A percentile compares a stretch with the other conserved stretches of the same genome.
Evolutionary conservation across 2,797 vertebrate genomes (phyloP).

Genomic region (Peromyscus eremicus): DNA sequence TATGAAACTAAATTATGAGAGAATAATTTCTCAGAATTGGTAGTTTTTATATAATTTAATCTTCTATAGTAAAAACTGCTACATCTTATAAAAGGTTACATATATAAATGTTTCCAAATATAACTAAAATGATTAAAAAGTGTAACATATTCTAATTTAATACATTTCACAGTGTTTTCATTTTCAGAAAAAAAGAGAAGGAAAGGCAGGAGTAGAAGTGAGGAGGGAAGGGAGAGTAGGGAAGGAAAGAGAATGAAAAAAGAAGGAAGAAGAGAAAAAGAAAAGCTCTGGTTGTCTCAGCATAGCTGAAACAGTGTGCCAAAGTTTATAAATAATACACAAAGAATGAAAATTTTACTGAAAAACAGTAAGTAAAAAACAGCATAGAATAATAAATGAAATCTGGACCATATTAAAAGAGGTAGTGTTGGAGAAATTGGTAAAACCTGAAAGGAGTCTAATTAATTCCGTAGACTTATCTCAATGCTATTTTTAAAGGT

Average conservation of each 20-base stretch:
- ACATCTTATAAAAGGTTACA: background rate
- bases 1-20: background rate
- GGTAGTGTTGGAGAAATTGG: background rate
- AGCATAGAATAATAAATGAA: background rate
- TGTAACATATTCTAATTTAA: background rate
- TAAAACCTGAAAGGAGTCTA: background rate
- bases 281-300: background rate
- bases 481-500: background rate
- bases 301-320: background rate
- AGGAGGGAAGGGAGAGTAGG: too few species aligned
- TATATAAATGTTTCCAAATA: conserved; percentile 10
- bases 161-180: background rate
- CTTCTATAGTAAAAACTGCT: background rate
- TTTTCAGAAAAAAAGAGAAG: background rate
- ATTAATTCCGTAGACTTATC: background rate
- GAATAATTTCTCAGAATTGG: background rate
- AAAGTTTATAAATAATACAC: background rate
- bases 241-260: background rate
- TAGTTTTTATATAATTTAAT: background rate
- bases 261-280: background rate
- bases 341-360: background rate
- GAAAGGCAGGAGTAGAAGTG: background rate
- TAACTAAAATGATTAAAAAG: background rate
- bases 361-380: background rate
- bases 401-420: background rate